Evolutionary conservation across 2,888 invertebrate species (phyloP), one percentile per base, ranked within the genome.

Genomic region (Lycophotia porphyrea): DNA sequence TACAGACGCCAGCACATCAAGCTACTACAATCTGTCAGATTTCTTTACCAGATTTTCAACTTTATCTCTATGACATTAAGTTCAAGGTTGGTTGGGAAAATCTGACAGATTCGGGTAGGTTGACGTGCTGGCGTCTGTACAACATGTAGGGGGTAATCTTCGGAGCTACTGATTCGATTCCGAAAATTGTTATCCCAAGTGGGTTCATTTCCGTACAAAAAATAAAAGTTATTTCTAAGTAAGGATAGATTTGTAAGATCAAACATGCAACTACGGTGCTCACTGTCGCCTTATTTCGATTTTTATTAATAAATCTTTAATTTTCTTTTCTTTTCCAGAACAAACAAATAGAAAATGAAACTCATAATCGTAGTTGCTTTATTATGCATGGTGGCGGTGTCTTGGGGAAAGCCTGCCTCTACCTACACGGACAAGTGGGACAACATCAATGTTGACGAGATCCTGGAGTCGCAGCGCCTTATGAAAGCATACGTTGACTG

Each of bases 341-440:
- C 5, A 74, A 65, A 42, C 64, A 60, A 39, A 74, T 77, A 65
- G 71, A 88, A 75, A 69, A 97, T 97, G 97, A 96, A 96, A 90
- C 87, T 93, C 44, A 82, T 94, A 31, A 76, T 96, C 49, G 82
- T 96, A 75, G 88, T 96, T 60, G 89, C 93, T 36, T 69, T 84
- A 21, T 81, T 97, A 55, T 93, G 93, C 73, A 76, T 94, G 65
- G 90, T 95, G n/a, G 94, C 92, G 65, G 87, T 93, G 3, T 92
- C 92, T 82, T 82, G 73, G 85, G 93, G 92, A 11, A 94, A 93
- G 34, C 95, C 96, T 3, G 95, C 93, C 0, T 90, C 93, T 5
- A 96, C 95, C 42, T 98, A 98, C 93, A 97, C 97, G 0, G 97
- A 97, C 83, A 98, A 97, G 91, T 98, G 97, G 94, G 98, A 98